A percentile compares a stretch with the other conserved stretches of the same genome.
Evolutionary conservation across 2,113 vertebrate species (phyloP).

Genomic region (Baryphthengus martii): DNA sequence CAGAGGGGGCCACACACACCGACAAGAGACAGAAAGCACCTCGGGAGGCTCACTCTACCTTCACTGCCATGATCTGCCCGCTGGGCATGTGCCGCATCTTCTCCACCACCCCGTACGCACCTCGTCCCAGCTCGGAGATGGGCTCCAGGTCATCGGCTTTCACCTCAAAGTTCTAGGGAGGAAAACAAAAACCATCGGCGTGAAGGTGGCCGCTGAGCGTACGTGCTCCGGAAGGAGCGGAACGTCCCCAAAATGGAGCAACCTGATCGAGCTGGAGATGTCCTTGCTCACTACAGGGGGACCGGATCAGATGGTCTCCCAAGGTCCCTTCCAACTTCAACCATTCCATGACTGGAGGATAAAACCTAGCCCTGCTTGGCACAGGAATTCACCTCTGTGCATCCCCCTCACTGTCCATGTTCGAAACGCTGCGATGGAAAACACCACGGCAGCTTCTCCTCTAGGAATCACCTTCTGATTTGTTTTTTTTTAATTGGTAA

Average conservation of each 20-base stretch:
- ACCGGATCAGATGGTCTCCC: background rate
- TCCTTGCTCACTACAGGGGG: background rate
- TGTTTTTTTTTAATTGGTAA: too few species aligned
- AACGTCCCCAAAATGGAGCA: background rate
- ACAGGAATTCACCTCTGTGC: background rate
- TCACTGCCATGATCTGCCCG: slow-evolving; percentile 96
- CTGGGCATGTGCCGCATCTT: slow-evolving; percentile 97
- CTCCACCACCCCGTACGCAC: slow-evolving; percentile 97
- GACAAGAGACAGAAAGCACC: background rate
- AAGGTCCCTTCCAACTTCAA: background rate
- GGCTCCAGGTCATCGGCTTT: slow-evolving; percentile 97
- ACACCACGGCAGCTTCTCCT: background rate
- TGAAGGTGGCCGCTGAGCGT: fast-evolving
- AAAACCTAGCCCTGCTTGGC: background rate
- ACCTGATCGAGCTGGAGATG: background rate
- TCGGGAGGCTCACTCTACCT: slow-evolving; percentile 76
- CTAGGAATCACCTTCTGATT: background rate
- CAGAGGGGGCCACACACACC: background rate
- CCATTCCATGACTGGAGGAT: background rate
- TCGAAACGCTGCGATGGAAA: background rate
- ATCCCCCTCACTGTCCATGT: background rate
- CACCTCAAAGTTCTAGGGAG: slow-evolving; percentile 93
- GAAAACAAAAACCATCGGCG: background rate
- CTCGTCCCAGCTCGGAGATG: slow-evolving; percentile 91
- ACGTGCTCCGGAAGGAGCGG: fast-evolving